Conservation (phyloP, 23 tunicate genomes). For the Trididemnum clinides region DNA sequence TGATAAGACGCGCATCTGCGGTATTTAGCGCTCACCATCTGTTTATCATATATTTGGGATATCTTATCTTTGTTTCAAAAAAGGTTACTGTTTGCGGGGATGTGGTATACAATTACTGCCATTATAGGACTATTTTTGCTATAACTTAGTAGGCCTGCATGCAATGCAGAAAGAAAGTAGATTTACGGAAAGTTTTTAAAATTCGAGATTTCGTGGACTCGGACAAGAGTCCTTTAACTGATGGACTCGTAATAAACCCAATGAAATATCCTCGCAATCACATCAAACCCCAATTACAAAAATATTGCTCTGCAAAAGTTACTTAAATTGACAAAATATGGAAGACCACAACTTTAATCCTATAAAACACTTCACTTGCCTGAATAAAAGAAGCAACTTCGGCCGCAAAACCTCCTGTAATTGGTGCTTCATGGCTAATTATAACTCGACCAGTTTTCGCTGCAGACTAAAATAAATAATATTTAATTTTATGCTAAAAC, state of each 20-base stretch:
- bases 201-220: neutral
- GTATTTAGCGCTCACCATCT: too few species aligned
- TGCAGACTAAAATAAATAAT: slow-evolving; percentile 60
- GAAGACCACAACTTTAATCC: neutral
- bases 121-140: too few species aligned
- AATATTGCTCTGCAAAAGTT: neutral
- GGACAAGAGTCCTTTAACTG: too few species aligned
- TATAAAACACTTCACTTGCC: neutral
- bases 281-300: neutral
- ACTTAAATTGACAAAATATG: neutral
- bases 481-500: too few species aligned
- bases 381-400: slow-evolving; percentile 80
- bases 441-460: slow-evolving; percentile 91
- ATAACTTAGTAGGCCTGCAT: neutral
- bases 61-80: too few species aligned
- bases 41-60: too few species aligned
- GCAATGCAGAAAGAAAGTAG: neutral
- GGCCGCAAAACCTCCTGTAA: slow-evolving; percentile 95
- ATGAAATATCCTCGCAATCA: too few species aligned
- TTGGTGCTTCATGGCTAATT: slow-evolving; percentile 89
- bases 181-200: neutral
- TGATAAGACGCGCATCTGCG: too few species aligned
- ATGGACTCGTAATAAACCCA: too few species aligned
- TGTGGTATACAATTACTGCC: too few species aligned
- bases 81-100: too few species aligned